Evolutionary conservation across 2,797 vertebrate species (phyloP).

Genomic region (Aviceda leuphotes): DNA sequence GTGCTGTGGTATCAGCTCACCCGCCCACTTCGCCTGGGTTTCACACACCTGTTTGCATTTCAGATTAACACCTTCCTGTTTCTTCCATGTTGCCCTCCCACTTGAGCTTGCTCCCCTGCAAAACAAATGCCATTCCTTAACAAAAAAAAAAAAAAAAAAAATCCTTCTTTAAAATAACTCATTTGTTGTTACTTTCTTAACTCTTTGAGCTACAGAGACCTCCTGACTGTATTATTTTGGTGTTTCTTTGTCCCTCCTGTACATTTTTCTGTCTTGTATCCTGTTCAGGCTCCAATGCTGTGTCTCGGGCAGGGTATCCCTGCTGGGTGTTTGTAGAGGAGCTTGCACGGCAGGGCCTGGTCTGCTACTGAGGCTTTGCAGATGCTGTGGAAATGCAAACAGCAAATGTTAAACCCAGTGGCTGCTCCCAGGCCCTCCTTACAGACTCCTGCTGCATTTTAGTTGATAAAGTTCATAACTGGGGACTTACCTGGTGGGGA

Average conservation of each 20-base stretch:
- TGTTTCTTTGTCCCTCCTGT: not conserved
- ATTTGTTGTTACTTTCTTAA: not conserved
- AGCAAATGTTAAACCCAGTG: not conserved
- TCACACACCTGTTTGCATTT: not conserved
- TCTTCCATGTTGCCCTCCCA: not conserved
- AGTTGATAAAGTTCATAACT: not conserved
- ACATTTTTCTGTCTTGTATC: not conserved
- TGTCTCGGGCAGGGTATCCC: not conserved
- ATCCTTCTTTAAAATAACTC: not conserved
- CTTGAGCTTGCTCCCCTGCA: not conserved
- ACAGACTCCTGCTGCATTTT: rapidly evolving
- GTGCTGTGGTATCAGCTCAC: not conserved
- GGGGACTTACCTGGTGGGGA: not conserved
- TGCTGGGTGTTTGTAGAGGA: not conserved
- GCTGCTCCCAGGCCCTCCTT: not conserved
- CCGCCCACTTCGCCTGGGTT: not conserved
- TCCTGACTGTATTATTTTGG: not conserved
- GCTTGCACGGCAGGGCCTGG: not conserved
- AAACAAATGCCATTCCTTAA: not conserved
- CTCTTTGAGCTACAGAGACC: not conserved
- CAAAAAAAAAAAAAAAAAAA: not conserved
- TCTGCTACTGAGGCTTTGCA: not conserved
- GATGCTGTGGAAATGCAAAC: not conserved
- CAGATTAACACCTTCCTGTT: not conserved
- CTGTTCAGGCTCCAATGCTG: not conserved